Percentiles rank a stretch among this genome's conserved stretches.
Evolutionary conservation across 2,888 invertebrate species (phyloP).

Genomic region (Clusia tigrina): DNA sequence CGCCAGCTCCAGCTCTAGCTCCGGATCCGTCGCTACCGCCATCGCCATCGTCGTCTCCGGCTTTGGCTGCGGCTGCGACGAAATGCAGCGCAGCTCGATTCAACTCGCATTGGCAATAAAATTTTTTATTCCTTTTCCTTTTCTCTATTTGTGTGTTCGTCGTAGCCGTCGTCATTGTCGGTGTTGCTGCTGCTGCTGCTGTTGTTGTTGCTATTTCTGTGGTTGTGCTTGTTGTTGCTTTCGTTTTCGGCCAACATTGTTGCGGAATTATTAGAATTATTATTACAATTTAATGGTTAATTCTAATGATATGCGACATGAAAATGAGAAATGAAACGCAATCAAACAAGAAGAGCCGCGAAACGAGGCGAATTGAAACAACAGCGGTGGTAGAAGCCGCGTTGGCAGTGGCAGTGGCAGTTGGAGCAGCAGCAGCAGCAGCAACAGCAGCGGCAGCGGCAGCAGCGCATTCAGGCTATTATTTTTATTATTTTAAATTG

Average conservation of each 20-base stretch:
- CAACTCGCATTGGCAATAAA: background rate
- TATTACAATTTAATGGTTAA: conserved; percentile 62
- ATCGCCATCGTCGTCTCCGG: background rate
- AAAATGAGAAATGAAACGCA: conserved; percentile 47
- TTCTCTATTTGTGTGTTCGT: background rate
- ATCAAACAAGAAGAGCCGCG: conserved; percentile 36
- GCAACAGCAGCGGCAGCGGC: background rate
- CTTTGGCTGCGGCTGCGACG: too few relatives aligned
- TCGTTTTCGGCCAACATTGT: conserved; percentile 48
- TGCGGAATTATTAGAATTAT: conserved; percentile 59
- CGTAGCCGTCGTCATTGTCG: conserved; percentile 22
- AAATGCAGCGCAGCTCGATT: too few relatives aligned
- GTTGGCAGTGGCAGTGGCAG: background rate
- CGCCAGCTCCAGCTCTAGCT: too few relatives aligned
- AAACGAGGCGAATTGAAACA: conserved; percentile 12
- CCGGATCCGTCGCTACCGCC: too few relatives aligned
- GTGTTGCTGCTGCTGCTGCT: conserved; percentile 9
- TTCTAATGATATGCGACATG: conserved; percentile 60
- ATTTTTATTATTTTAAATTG: conserved; percentile 3
- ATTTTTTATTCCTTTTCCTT: background rate
- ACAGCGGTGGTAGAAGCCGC: background rate
- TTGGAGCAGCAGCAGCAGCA: too few relatives aligned
- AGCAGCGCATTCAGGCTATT: background rate
- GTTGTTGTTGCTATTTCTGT: conserved; percentile 17
- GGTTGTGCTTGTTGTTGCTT: conserved; percentile 26